phyloP scores from a whole-genome alignment of 2,888 invertebrate species.

The Macrosoma leucophasiata region DNA sequence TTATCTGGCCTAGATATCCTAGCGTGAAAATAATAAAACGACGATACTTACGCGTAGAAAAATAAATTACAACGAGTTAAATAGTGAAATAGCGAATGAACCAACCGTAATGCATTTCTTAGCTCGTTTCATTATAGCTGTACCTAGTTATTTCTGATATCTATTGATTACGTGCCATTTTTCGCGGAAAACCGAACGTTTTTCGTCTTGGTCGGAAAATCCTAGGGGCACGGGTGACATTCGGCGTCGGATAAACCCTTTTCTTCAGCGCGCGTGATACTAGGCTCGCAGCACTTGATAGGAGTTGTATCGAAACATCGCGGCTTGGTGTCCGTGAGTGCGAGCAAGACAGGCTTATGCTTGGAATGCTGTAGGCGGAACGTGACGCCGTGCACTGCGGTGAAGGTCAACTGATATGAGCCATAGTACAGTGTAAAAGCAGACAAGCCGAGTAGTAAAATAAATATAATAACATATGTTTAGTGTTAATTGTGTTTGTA shows the following conservation, averaged over 20 bases:
- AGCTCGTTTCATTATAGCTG: constrained; percentile 2
- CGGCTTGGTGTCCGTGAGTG: constrained; percentile 35
- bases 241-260: constrained; percentile 75
- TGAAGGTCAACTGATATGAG: constrained; percentile 70
- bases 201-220: constrained; percentile 61
- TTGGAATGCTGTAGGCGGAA: constrained; percentile 59
- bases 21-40: constrained; percentile 34
- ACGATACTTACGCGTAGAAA: constrained; percentile 2
- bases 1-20: constrained; percentile 58
- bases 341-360: constrained; percentile 49
- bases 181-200: constrained; percentile 57
- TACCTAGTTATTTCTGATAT: constrained; percentile 4
- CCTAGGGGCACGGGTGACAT: constrained; percentile 61
- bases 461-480: no score
- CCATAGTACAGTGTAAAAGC: constrained; percentile 49
- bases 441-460: no score
- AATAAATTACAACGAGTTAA: constrained; percentile 19
- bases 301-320: constrained; percentile 47
- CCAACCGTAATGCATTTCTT: constrained; percentile 2
- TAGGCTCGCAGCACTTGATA: constrained; percentile 56
- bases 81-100: constrained; percentile 5
- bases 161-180: constrained; percentile 26
- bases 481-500: no score
- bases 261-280: constrained; percentile 76
- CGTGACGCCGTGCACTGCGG: constrained; percentile 42